Base-by-base conservation (phyloP, 2,113 vertebrate genomes). In the Larimichthys polyactis region DNA sequence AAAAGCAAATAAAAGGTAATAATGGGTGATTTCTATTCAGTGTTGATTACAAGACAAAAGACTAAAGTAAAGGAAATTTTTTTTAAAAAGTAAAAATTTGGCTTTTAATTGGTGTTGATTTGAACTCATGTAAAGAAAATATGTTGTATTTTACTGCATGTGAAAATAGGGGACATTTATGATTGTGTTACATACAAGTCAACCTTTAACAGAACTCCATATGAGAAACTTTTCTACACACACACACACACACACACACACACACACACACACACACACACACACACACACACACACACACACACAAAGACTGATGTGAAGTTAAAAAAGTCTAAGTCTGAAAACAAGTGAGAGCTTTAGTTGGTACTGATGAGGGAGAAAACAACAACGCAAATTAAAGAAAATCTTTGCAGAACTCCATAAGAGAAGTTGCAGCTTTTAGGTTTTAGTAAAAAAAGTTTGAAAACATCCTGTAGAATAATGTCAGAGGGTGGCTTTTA, bases 391-490 rank as follows among this genome's bases (percentile, higher is more conserved):
- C 7, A 36, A 36, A 7, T 43, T 20, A 17, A 46, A 59, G 6
- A 20, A 69, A 69, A 44, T 67, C 36, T 3, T 24, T 24, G 51
- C 29, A 17, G 40, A 17, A 43, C 8, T 22, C 40, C 14, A 11
- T 19, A 17, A 17, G 48, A 49, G 17, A 17, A 51, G 5, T 3
- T 51, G 48, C 16, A 19, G 4, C 19, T 51, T 17, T 4, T 8
- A 16, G 29, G 24, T 59, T 14, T 15, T 29, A 24, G 2, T 59
- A 29, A 59, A 17, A 29, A 8, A 48, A 29, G 27, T 63, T 64
- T 68, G 14, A 77, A 68, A 81, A 67, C 40, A 59, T 48, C 15
- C 22, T 67, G 22, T 16, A 32, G 29, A 40, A 40, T 27, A 16
- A 32, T 55, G 4, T 14, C 2, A 20, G 44, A n/a, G 24, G 17